phyloP scores from a whole-genome alignment of 2,797 vertebrate species.

The Parauchenoglanis punctatus region DNA sequence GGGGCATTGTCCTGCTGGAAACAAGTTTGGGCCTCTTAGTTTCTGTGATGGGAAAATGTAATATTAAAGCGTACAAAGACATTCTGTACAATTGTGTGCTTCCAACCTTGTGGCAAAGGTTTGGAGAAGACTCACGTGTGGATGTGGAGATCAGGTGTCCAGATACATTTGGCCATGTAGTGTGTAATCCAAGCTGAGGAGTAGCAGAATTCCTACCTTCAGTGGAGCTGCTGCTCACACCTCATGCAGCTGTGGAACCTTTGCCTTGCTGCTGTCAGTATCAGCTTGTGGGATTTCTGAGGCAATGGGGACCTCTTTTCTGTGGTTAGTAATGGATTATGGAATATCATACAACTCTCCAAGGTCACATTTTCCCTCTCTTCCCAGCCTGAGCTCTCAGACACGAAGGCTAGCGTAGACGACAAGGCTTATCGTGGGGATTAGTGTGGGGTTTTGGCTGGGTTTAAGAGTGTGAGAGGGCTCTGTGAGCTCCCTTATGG shows the following conservation, averaged over 20 bases:
- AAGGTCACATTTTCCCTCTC: slow-evolving; percentile 31
- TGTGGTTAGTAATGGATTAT: slow-evolving; percentile 45
- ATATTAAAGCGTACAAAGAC: neutral
- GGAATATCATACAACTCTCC: slow-evolving; percentile 47
- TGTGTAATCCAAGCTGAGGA: neutral
- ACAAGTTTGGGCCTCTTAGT: neutral
- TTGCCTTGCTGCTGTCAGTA: neutral
- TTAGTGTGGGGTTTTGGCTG: slow-evolving; percentile 31
- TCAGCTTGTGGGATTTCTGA: slow-evolving; percentile 14
- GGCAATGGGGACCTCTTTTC: slow-evolving; percentile 23
- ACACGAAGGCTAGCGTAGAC: slow-evolving; percentile 21
- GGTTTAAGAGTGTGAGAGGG: slow-evolving; percentile 32
- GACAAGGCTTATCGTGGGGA: slow-evolving; percentile 30
- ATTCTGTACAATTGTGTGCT: neutral
- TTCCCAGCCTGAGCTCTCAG: slow-evolving; percentile 15
- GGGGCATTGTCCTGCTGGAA: neutral
- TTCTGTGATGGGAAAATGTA: too few relatives aligned
- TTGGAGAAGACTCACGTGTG: neutral
- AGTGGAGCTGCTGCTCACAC: neutral
- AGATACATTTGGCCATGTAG: neutral
- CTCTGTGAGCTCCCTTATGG: slow-evolving; percentile 1
- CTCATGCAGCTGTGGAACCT: neutral
- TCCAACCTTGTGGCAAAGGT: neutral
- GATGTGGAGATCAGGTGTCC: neutral
- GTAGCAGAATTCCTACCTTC: neutral